Conservation (phyloP, 2,113 vertebrate genomes). For the Leucoraja erinaceus region DNA sequence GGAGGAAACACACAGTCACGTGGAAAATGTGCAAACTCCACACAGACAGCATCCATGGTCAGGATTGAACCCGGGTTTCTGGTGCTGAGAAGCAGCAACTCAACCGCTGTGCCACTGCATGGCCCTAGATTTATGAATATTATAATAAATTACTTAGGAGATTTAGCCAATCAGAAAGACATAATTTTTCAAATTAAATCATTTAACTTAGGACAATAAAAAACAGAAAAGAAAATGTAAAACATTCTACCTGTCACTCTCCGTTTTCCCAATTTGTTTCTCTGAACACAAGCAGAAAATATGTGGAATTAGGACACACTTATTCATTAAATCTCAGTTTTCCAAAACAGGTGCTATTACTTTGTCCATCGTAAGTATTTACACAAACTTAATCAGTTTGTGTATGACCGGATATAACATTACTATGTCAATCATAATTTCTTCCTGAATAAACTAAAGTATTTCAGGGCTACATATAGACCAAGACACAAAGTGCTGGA, state of each 20-base stretch:
- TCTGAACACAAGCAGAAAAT: constrained; percentile 17
- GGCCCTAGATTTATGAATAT: background rate
- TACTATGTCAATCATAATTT: background rate
- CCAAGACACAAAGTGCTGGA: no score
- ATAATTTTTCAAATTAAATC: background rate
- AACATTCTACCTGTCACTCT: background rate
- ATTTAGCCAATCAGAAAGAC: background rate
- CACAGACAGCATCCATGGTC: no score
- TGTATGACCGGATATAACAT: background rate
- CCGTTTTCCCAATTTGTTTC: background rate
- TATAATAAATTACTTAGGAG: background rate
- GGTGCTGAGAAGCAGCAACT: no score
- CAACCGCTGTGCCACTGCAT: no score
- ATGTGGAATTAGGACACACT: background rate
- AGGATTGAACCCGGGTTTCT: no score
- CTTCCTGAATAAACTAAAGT: background rate
- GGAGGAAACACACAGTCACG: no score
- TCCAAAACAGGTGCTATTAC: background rate
- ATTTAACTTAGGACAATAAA: background rate
- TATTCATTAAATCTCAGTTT: background rate
- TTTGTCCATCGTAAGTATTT: background rate
- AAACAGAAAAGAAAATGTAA: background rate
- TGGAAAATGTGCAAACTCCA: no score
- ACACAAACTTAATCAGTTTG: background rate
- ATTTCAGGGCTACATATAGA: background rate